These are phyloP conservation scores for Upupa epops DNA, from an alignment of 2,113 vertebrate genomes.

Conservation along the genomic window DNA sequence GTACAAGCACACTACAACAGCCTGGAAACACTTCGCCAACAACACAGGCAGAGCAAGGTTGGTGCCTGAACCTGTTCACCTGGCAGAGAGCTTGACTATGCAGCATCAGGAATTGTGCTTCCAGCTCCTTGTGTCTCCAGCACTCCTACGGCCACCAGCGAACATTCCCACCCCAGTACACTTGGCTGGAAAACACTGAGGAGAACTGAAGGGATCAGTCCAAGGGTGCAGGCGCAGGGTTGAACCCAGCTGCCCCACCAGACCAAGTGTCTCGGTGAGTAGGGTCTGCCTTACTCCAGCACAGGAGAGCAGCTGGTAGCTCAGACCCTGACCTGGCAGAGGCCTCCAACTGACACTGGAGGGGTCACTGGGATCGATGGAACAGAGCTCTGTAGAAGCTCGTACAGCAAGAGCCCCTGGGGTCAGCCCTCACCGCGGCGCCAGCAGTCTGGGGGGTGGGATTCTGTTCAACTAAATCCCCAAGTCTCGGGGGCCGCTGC, in stretches of 20 bases:
- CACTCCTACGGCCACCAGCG: rapidly evolving
- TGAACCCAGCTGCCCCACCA: not conserved
- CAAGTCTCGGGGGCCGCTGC: not conserved
- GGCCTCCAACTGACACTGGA: rapidly evolving
- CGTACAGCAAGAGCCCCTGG: not conserved
- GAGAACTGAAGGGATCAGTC: not conserved
- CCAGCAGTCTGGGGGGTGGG: not conserved
- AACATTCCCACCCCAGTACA: rapidly evolving
- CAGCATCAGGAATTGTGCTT: too few species aligned
- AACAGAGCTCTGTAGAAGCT: not conserved
- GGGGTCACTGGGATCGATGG: rapidly evolving
- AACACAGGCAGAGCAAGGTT: rapidly evolving
- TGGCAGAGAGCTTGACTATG: rapidly evolving
- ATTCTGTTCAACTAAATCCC: not conserved
- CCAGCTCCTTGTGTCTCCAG: rapidly evolving
- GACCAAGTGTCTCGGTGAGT: not conserved
- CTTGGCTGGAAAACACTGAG: not conserved
- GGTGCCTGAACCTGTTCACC: not conserved
- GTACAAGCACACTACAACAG: not conserved
- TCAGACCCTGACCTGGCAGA: rapidly evolving
- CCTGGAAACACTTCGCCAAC: rapidly evolving
- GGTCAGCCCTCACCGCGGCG: not conserved
- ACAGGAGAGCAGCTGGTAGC: not conserved
- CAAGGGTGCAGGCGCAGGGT: not conserved
- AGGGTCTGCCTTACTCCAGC: rapidly evolving